Conservation (phyloP, 2,888 invertebrate species). For the Eledona agricola region DNA sequence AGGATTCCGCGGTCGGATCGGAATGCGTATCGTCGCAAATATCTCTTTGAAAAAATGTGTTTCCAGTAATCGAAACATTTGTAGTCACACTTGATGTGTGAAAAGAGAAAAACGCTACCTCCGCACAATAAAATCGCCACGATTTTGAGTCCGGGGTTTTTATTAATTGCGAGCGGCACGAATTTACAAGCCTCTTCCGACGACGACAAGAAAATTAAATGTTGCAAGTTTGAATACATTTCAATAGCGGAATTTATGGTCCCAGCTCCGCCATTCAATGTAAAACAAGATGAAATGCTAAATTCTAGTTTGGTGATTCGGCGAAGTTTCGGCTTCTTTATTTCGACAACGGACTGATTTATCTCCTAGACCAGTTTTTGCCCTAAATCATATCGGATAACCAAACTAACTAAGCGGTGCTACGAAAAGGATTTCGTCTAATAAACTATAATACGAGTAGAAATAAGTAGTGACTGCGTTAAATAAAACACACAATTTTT, state of each 20-base stretch:
- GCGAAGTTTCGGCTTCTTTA: conserved; percentile 50
- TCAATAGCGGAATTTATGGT: conserved; percentile 53
- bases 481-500: too few relatives aligned
- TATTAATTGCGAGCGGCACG: conserved; percentile 24
- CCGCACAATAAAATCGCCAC: conserved; percentile 33
- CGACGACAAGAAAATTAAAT: conserved; percentile 33
- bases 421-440: conserved; percentile 13
- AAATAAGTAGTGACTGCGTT: too few relatives aligned
- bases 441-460: too few relatives aligned
- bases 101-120: conserved; percentile 40
- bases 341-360: conserved; percentile 38
- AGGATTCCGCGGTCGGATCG: conserved; percentile 19
- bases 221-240: conserved; percentile 32
- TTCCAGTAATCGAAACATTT: conserved; percentile 57
- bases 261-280: conserved; percentile 56
- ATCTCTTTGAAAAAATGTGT: conserved; percentile 51
- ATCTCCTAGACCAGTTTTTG: conserved; percentile 33
- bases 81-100: conserved; percentile 57
- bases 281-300: conserved; percentile 59
- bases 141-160: conserved; percentile 10
- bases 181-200: conserved; percentile 10
- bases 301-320: conserved; percentile 51
- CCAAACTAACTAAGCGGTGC: neutral
- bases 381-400: conserved; percentile 13
- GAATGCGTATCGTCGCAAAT: conserved; percentile 24